These are phyloP conservation scores for Centropus bengalensis DNA, from an alignment of 2,113 vertebrate species.

Conservation along the genomic window DNA sequence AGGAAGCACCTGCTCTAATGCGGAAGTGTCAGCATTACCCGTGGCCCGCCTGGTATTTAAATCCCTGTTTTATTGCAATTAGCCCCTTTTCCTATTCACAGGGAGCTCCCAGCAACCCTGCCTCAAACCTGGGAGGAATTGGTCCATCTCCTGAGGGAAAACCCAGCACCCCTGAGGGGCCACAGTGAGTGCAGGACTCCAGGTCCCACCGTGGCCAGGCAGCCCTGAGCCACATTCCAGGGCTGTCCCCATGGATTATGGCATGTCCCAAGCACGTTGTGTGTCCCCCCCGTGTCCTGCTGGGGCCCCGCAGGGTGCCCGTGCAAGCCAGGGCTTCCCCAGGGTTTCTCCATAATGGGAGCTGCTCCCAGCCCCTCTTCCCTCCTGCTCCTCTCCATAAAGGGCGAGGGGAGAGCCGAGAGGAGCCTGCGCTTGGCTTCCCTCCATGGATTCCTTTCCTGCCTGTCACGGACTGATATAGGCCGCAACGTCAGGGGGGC, in stretches of 20 bases:
- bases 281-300: neutral
- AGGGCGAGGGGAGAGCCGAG: constrained; percentile 40
- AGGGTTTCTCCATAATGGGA: constrained; percentile 63
- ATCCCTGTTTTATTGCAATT: fast-evolving
- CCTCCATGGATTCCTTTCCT: constrained; percentile 42
- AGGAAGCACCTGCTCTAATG: fast-evolving
- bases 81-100: fast-evolving
- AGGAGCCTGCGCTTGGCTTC: constrained; percentile 25
- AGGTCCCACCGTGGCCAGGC: fast-evolving
- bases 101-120: fast-evolving
- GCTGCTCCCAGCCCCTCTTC: constrained; percentile 3
- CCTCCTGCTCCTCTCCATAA: constrained; percentile 65
- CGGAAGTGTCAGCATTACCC: neutral
- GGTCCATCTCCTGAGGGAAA: fast-evolving
- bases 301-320: neutral
- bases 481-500: neutral
- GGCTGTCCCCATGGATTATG: neutral
- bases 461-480: constrained; percentile 59
- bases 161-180: neutral
- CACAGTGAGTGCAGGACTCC: neutral
- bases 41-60: neutral
- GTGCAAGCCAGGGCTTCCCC: constrained; percentile 28
- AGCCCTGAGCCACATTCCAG: fast-evolving
- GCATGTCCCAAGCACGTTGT: neutral
- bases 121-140: neutral